phyloP scores from a whole-genome alignment of 2,113 vertebrate genomes.

The Scomber scombrus region DNA sequence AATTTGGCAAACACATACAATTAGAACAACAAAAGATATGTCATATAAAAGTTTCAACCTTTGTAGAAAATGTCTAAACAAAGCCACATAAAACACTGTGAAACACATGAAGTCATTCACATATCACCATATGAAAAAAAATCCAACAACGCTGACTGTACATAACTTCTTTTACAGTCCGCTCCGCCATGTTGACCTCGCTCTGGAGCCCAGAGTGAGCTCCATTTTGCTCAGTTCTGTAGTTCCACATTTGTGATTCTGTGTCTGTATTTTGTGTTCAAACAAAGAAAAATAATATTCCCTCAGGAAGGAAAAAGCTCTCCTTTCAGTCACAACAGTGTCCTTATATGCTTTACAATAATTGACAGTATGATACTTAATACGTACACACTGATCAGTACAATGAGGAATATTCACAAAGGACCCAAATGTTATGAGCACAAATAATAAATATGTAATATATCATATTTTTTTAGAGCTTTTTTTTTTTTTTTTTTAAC shows the following conservation, averaged over 20 bases:
- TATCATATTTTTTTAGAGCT: background rate
- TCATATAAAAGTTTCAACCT: slow-evolving; percentile 17
- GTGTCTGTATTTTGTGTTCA: slow-evolving; percentile 13
- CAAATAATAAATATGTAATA: slow-evolving; percentile 58
- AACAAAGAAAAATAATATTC: slow-evolving; percentile 3
- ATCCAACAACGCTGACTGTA: background rate
- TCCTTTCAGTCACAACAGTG: no score
- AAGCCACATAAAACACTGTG: background rate
- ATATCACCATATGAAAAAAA: background rate
- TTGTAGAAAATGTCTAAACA: slow-evolving; percentile 22
- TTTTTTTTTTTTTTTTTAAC: background rate
- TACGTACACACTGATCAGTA: slow-evolving; percentile 24
- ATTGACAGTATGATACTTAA: background rate
- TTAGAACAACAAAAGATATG: background rate
- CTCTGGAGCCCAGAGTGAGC: slow-evolving; percentile 1
- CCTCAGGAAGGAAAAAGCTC: no score
- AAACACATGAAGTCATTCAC: background rate
- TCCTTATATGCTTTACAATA: no score
- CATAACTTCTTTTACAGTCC: background rate
- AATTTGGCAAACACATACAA: slow-evolving; percentile 11
- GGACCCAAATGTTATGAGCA: background rate
- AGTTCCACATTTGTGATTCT: slow-evolving; percentile 21
- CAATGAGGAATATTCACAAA: slow-evolving; percentile 16
- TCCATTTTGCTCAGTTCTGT: slow-evolving; percentile 16
- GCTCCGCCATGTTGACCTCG: slow-evolving; percentile 49